Base-by-base conservation (phyloP, 1,140 invertebrate genomes). In the Caenorhabditis inopinata region DNA sequence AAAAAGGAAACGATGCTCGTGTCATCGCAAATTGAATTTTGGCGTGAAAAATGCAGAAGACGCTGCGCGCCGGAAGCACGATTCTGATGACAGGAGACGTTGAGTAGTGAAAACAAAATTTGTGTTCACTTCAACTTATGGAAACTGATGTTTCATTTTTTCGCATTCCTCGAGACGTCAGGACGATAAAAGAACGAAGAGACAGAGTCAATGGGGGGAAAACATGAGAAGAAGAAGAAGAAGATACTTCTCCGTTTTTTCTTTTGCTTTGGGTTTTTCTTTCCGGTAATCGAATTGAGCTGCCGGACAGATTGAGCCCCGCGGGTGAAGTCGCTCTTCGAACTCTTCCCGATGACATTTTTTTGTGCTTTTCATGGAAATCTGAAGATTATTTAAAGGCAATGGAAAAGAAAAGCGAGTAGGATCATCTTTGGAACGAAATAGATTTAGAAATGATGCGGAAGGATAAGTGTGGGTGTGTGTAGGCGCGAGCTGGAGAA, bases 1-100 rank as follows among this genome's bases (percentile, higher is more conserved):
- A n/a, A n/a, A n/a, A n/a, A n/a, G n/a, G n/a, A 68, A 32, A 25
- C 35, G 32, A 16, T 38, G 58, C 58, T 68, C 58, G 58, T 68
- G 58, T 68, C 58, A 68, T 68, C 9, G 58, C 58, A 68, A 68
- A 68, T 68, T 68, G 58, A 68, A 68, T 68, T 68, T 68, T 32
- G 58, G 58, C 32, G 29, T 18, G 32, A 68, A 38, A 51, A 68
- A 68, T 21, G 32, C 58, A 29, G 58, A 68, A 35, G 58, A 38
- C 58, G 58, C 27, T 32, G 27, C 32, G 32, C 2, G n/a, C 6
- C 11, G 11, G n/a, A 68, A 21, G 58, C 27, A 32, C 11, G 12
- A 14, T 32, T 68, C 32, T 18, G 58, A 68, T 68, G 58, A 68
- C 58, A 68, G 29, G 32, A 68, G n/a, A 16, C 7, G 51, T 32